Base-by-base conservation (phyloP, 2,797 vertebrate species). In the Limnodromus scolopaceus region DNA sequence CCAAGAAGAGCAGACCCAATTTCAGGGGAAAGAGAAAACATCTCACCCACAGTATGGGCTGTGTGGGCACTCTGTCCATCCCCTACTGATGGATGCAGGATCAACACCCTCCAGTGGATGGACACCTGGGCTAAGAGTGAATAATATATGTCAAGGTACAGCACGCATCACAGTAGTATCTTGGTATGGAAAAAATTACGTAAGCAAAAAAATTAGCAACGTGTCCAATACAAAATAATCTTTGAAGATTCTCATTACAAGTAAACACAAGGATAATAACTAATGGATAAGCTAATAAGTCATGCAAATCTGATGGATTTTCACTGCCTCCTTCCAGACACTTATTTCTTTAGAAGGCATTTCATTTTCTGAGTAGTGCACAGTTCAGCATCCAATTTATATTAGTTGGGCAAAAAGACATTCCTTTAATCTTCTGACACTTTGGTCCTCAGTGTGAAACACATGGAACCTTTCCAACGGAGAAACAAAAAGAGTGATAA, bases 301-400 rank as follows among this genome's bases (percentile, higher is more conserved):
- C 78, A 95, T 87, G 92, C 81, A 96, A 95, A 97, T 95, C 93
- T 94, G 94, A 93, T 96, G 93, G 86, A 91, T 96, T 96, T 97
- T 93, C 78, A 89, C 81, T 85, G 88, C 71, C 48, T 94, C 41
- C 92, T 96, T 96, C 92, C 75, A 96, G 71, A 45, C 84, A 92
- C 68, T 84, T 81, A 84, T 32, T 96, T 76, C 74, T 96, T 92
- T 72, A 93, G 93, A 93, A 91, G 68, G 84, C 81, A 78, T 89
- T 95, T 93, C 4, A 41, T 92, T 95, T 93, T 96, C 83, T 65
- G 48, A 80, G 72, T 30, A 78, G 68, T 54, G 61, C 57, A 77
- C 65, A 92, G 84, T 81, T 91, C 81, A 77, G 85, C 71, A 91
- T 94, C 88, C 86, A 94, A 45, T 84, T 92, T 86, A n/a, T 78